Evolutionary conservation across 2,113 vertebrate species (phyloP).

Genomic region (Isichthys henryi): DNA sequence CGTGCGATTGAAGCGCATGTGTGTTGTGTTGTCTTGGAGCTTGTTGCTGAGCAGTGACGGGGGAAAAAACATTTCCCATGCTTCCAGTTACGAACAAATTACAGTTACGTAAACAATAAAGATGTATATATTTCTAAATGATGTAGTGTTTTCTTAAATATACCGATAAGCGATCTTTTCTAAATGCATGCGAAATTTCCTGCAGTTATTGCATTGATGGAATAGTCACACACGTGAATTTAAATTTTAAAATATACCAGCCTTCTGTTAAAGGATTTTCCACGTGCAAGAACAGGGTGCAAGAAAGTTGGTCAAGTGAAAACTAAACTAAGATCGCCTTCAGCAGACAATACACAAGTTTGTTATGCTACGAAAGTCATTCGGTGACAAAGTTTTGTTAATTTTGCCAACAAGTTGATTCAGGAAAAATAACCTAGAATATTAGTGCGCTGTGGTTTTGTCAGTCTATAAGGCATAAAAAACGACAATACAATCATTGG

Average conservation of each 20-base stretch:
- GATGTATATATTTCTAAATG: slow-evolving; percentile 7
- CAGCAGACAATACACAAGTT: neutral
- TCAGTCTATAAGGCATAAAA: neutral
- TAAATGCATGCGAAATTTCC: neutral
- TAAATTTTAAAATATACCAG: neutral
- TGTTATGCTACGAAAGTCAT: neutral
- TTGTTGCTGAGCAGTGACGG: neutral
- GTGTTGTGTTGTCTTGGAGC: neutral
- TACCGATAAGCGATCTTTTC: neutral
- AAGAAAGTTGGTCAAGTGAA: neutral
- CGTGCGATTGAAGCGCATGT: neutral
- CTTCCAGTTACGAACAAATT: neutral
- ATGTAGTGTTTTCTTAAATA: neutral
- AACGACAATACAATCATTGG: neutral
- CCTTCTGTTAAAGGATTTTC: neutral
- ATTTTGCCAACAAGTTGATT: no score
- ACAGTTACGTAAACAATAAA: slow-evolving; percentile 2
- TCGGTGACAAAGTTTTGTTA: neutral
- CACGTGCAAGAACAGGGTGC: neutral
- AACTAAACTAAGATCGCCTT: neutral
- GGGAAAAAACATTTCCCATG: neutral
- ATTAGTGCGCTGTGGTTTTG: neutral
- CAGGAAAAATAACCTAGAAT: neutral
- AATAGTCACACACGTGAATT: neutral
- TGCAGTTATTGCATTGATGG: neutral